phyloP scores from a whole-genome alignment of 2,113 vertebrate species.

The Glareola pratincola region DNA sequence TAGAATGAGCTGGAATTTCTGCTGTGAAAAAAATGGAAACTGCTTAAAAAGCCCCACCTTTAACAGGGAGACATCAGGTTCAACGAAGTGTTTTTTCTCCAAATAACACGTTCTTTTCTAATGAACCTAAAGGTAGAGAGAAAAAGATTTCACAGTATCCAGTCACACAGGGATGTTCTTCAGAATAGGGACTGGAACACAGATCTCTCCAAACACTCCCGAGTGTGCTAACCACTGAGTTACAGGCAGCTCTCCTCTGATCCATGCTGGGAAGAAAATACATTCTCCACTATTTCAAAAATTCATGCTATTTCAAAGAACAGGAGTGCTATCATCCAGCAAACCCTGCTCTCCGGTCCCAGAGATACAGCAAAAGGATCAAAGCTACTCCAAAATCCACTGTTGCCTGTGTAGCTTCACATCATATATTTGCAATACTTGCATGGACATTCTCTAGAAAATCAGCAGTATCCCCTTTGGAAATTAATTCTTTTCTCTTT shows the following conservation, averaged over 20 bases:
- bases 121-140: neutral
- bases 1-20: neutral
- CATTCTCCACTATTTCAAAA: constrained; percentile 9
- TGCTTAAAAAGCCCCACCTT: neutral
- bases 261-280: constrained; percentile 21
- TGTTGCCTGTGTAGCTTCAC: neutral
- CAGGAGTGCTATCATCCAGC: neutral
- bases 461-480: neutral
- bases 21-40: neutral
- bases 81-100: neutral
- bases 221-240: neutral
- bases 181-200: neutral
- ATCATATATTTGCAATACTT: neutral
- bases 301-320: constrained; percentile 23
- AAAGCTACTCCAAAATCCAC: constrained; percentile 3
- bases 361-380: neutral
- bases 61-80: neutral
- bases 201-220: neutral
- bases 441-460: neutral
- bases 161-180: neutral
- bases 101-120: neutral
- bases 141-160: neutral
- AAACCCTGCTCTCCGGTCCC: neutral
- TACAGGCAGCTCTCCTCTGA: constrained; percentile 5
- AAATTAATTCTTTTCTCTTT: constrained; percentile 8